Percentiles rank a stretch among this genome's conserved stretches.
Evolutionary conservation across 2,797 vertebrate genomes (phyloP).

Genomic region (Pseudochirops cupreus): DNA sequence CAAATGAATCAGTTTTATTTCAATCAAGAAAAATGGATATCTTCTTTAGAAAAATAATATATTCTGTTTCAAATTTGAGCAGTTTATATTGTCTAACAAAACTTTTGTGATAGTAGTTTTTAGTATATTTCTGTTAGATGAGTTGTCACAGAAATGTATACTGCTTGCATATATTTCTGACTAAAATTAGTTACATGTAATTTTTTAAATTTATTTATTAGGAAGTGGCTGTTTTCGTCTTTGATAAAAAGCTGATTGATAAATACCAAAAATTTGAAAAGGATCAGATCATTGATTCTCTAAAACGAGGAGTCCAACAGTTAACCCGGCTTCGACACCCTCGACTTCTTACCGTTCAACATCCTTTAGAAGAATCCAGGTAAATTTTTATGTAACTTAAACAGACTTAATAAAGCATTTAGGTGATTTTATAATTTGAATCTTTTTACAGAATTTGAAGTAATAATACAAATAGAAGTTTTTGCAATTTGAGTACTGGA

Average conservation of each 20-base stretch:
- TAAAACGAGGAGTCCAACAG: slow-evolving; percentile 97
- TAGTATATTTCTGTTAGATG: slow-evolving; percentile 46
- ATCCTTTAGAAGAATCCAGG: slow-evolving; percentile 98
- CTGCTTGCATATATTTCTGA: slow-evolving; percentile 44
- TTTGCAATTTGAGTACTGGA: slow-evolving; percentile 36
- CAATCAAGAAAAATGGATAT: neutral
- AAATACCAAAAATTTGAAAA: slow-evolving; percentile 99
- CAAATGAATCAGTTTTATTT: neutral
- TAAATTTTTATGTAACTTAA: slow-evolving; percentile 80
- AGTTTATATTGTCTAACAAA: slow-evolving; percentile 38
- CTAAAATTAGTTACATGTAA: slow-evolving; percentile 50
- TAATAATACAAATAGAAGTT: slow-evolving; percentile 31
- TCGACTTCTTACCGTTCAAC: slow-evolving; percentile 96
- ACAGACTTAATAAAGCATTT: slow-evolving; percentile 32
- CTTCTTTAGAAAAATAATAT: slow-evolving; percentile 6
- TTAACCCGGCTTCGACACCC: slow-evolving; percentile 97
- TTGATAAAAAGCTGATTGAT: slow-evolving; percentile 98
- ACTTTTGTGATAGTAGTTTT: slow-evolving; percentile 44
- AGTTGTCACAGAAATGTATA: neutral
- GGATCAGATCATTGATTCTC: slow-evolving; percentile 96
- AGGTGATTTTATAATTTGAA: slow-evolving; percentile 44
- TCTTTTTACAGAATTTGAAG: slow-evolving; percentile 31
- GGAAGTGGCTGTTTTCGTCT: slow-evolving; percentile 99
- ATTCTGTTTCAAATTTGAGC: slow-evolving; percentile 22
- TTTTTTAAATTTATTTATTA: slow-evolving; percentile 78